These are phyloP conservation scores for Glossosoma conforme DNA, from an alignment of 1,140 invertebrate genomes.

Conservation along the genomic window DNA sequence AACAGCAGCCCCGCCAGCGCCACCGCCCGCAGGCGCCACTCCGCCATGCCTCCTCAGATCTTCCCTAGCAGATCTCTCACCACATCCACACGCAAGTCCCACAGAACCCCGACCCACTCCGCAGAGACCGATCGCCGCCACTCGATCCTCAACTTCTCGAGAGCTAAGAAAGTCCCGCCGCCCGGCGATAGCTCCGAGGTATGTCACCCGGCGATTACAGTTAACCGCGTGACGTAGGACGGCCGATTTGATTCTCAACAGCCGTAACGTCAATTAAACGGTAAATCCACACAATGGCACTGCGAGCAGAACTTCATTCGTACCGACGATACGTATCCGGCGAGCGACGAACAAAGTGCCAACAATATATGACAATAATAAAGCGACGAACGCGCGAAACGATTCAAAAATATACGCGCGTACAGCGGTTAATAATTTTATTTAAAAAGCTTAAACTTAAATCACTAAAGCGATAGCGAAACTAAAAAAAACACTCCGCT, in stretches of 20 bases:
- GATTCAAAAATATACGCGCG: no score
- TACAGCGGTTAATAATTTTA: no score
- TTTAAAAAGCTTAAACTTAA: no score
- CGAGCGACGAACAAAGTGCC: no score
- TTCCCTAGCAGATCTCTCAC: neutral
- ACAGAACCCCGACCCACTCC: slow-evolving; percentile 1
- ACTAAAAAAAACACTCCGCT: no score
- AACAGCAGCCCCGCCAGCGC: slow-evolving; percentile 6
- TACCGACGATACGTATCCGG: no score
- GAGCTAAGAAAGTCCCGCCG: neutral
- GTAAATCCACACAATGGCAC: no score
- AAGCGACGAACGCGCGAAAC: no score
- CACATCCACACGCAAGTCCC: slow-evolving; percentile 2
- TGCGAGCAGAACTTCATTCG: no score
- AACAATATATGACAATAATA: no score
- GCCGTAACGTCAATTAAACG: slow-evolving; percentile 9
- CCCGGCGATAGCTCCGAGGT: neutral
- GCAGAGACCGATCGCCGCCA: neutral
- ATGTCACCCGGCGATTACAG: slow-evolving; percentile 8
- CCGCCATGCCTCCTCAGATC: slow-evolving; percentile 4
- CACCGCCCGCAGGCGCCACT: slow-evolving; percentile 1
- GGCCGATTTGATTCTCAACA: slow-evolving; percentile 8
- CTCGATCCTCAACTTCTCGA: neutral
- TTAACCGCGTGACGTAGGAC: slow-evolving; percentile 7
- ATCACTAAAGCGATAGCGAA: no score